phyloP scores from a whole-genome alignment of 2,888 invertebrate species.

The Lasioglossum zephyrum region DNA sequence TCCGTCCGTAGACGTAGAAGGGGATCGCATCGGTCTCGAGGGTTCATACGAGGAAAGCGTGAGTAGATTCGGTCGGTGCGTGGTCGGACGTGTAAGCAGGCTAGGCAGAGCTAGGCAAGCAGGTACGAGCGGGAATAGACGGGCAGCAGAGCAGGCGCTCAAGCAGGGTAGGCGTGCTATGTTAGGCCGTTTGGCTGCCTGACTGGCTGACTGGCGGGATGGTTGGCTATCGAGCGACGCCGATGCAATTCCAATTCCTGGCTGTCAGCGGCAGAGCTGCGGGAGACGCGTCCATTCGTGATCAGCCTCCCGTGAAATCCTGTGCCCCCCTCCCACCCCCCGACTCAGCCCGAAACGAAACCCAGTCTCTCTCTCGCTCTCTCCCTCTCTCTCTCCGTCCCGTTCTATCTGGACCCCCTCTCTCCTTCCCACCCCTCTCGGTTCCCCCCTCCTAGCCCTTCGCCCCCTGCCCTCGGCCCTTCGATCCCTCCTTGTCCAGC shows the following conservation, averaged over 20 bases:
- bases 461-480: conserved; percentile 35
- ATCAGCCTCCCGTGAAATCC: conserved; percentile 84
- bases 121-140: conserved; percentile 36
- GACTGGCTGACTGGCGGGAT: conserved; percentile 77
- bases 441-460: neutral
- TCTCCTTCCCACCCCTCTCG: conserved; percentile 1
- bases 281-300: conserved; percentile 84
- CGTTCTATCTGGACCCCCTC: conserved; percentile 60
- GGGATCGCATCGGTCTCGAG: conserved; percentile 41
- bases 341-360: conserved; percentile 73
- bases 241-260: conserved; percentile 85
- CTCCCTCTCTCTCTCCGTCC: conserved; percentile 55
- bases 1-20: neutral
- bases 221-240: conserved; percentile 84
- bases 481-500: conserved; percentile 54
- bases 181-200: conserved; percentile 75
- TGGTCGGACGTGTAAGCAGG: conserved; percentile 47
- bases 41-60: conserved; percentile 44
- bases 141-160: conserved; percentile 56
- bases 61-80: conserved; percentile 67
- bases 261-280: conserved; percentile 84
- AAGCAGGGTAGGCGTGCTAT: conserved; percentile 70
- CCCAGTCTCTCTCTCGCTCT: conserved; percentile 64
- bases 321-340: conserved; percentile 73
- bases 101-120: conserved; percentile 40